Evolutionary conservation across 2,888 invertebrate genomes (phyloP).

Genomic region (Lithodes maja): DNA sequence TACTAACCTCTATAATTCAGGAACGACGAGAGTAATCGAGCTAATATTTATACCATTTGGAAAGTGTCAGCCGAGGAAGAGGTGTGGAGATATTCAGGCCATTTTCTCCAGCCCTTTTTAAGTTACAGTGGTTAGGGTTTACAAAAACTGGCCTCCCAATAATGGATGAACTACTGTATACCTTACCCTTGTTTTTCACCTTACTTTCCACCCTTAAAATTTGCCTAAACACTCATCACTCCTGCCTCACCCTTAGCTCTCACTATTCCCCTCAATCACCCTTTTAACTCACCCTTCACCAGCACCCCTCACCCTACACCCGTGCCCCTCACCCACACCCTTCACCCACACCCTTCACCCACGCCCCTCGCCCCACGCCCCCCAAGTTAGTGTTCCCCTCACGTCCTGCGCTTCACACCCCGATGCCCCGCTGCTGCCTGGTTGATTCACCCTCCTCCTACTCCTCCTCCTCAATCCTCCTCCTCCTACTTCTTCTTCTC

Average conservation of each 20-base stretch:
- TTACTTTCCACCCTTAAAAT: neutral
- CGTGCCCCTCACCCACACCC: neutral
- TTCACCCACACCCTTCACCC: neutral
- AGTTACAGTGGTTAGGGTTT: too few species aligned
- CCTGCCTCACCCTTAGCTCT: neutral
- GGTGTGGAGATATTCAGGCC: too few species aligned
- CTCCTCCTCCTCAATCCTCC: neutral
- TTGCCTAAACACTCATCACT: neutral
- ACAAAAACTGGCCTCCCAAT: neutral
- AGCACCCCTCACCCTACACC: neutral
- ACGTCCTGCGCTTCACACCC: conserved; percentile 22
- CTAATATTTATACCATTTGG: too few species aligned
- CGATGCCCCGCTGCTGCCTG: conserved; percentile 28
- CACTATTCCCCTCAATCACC: neutral
- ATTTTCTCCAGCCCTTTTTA: too few species aligned
- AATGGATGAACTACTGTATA: neutral
- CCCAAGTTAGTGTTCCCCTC: neutral
- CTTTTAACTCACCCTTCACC: neutral
- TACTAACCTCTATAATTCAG: too few species aligned
- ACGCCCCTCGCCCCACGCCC: neutral
- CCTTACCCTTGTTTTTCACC: neutral
- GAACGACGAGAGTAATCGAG: too few species aligned
- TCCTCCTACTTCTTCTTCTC: neutral
- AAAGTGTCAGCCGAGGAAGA: too few species aligned
- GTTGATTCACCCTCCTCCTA: neutral